phyloP scores from a whole-genome alignment of 1,140 invertebrate species.

The Tyrophagus putrescentiae region DNA sequence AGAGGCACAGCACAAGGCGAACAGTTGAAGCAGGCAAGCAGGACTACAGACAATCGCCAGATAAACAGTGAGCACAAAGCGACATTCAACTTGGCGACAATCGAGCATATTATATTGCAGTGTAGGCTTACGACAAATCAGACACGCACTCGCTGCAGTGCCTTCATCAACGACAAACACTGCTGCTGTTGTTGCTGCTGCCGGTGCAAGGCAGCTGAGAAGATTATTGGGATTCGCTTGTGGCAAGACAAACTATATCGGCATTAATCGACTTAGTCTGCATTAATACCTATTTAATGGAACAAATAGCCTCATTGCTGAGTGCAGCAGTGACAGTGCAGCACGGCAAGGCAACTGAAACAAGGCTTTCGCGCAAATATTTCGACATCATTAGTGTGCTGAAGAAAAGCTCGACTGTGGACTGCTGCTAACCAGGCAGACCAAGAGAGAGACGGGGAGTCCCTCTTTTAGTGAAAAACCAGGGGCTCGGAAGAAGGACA shows the following conservation, averaged over 20 bases:
- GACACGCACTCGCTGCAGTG: background rate
- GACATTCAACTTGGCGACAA: background rate
- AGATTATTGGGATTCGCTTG: slow-evolving; percentile 11
- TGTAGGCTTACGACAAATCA: slow-evolving; percentile 6
- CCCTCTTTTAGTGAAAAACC: too few species aligned
- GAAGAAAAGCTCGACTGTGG: too few species aligned
- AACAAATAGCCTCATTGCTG: slow-evolving; percentile 5
- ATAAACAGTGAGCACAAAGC: slow-evolving; percentile 8
- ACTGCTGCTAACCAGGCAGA: too few species aligned
- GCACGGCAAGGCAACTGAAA: too few species aligned
- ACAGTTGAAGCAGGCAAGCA: too few species aligned
- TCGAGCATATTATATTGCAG: slow-evolving; percentile 8
- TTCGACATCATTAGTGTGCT: too few species aligned
- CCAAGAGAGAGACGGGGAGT: too few species aligned
- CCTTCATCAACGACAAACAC: background rate
- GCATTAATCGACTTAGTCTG: slow-evolving; percentile 8
- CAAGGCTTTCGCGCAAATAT: too few species aligned
- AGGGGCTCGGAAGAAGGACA: too few species aligned
- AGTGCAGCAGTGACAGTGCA: too few species aligned
- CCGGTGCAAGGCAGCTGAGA: background rate
- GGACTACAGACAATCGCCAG: background rate
- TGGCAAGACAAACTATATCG: slow-evolving; percentile 17
- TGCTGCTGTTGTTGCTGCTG: background rate
- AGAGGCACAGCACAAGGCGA: too few species aligned
- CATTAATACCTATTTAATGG: slow-evolving; percentile 12